Base-by-base conservation (phyloP, 2,797 vertebrate species). In the Mormyrus proboscirostris region DNA sequence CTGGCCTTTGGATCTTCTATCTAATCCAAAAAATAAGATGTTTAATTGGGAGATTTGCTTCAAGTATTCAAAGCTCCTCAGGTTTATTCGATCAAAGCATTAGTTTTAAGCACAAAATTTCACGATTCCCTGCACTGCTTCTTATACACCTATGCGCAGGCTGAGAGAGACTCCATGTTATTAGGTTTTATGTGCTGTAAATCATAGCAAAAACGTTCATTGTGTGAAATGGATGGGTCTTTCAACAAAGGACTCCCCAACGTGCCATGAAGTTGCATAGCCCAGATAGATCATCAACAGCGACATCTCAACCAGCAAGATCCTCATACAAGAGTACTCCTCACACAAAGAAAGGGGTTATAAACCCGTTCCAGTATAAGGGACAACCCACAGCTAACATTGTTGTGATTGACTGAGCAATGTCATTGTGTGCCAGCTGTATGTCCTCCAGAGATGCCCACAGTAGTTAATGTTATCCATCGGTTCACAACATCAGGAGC, bases 331-430 rank as follows among this genome's bases (percentile, higher is more conserved):
- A 29, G 84, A 86, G 47, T 55, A 25, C 84, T 25, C 25, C 86
- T 47, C 12, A 47, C 33, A 88, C 62, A 91, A 87, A 90, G 47
- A 88, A 50, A 82, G 29, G 19, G 16, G 92, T 92, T 92, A 91
- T 91, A 91, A 92, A 90, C 51, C 0, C 2, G 53, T 89, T 91
- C 89, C 83, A 88, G 69, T 16, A 62, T 4, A 57, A 47, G 9
- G 44, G 57, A 41, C 57, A 10, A 47, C 69, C 33, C 29, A 79
- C 38, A 87, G 41, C 90, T 82, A 1, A 88, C 92, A 59, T 29
- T 12, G 8, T 16, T 53, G 83, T 86, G 83, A 90, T 93, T 92
- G 90, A 92, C 90, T 91, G 91, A 91, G 73, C 51, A 89, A 38
- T 82, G 16, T 79, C 38, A 9, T 47, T 44, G 14, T 47, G 38